These are phyloP conservation scores for Geodia barretti DNA, from an alignment of 37 sponge, comb jelly and placozoan genomes.

Conservation along the genomic window DNA sequence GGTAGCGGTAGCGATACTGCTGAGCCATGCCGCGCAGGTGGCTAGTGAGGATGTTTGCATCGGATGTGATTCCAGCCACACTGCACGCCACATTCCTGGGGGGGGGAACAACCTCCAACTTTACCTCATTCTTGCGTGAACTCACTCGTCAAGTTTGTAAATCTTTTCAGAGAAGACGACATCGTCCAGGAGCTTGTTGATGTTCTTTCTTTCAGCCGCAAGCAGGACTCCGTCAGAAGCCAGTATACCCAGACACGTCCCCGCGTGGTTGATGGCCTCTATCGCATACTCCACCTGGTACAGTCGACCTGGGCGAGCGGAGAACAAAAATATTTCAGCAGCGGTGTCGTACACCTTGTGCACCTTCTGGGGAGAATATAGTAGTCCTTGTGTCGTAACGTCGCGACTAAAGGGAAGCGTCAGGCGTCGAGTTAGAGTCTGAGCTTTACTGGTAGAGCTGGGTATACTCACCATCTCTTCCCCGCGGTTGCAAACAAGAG, in stretches of 20 bases:
- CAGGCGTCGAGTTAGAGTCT: no score
- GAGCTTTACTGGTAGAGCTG: no score
- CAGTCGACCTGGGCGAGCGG: slow-evolving; percentile 82
- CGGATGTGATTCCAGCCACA: slow-evolving; percentile 99
- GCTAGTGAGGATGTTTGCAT: slow-evolving; percentile 94
- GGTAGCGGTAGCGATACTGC: slow-evolving; percentile 70
- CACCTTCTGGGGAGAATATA: slow-evolving; percentile 98
- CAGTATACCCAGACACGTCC: slow-evolving; percentile 94
- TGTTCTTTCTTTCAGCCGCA: slow-evolving; percentile 93
- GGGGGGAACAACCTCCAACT: not conserved
- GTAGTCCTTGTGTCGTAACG: slow-evolving; percentile 96
- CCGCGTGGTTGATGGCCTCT: slow-evolving; percentile 97
- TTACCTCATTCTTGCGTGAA: not conserved
- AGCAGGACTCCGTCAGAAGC: slow-evolving; percentile 95
- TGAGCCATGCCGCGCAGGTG: slow-evolving; percentile 85
- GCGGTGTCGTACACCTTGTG: no score
- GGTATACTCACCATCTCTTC: no score
- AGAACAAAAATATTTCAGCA: slow-evolving; percentile 1
- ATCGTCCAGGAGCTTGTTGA: slow-evolving; percentile 93
- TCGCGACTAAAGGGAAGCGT: slow-evolving; percentile 65
- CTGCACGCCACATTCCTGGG: slow-evolving; percentile 96
- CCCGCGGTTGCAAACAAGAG: no score
- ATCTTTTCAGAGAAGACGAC: slow-evolving; percentile 94
- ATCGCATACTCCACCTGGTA: slow-evolving; percentile 99
- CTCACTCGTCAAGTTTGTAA: slow-evolving; percentile 89